Evolutionary conservation across 2,888 invertebrate genomes (phyloP).

Genomic region (Cybosia mesomella): DNA sequence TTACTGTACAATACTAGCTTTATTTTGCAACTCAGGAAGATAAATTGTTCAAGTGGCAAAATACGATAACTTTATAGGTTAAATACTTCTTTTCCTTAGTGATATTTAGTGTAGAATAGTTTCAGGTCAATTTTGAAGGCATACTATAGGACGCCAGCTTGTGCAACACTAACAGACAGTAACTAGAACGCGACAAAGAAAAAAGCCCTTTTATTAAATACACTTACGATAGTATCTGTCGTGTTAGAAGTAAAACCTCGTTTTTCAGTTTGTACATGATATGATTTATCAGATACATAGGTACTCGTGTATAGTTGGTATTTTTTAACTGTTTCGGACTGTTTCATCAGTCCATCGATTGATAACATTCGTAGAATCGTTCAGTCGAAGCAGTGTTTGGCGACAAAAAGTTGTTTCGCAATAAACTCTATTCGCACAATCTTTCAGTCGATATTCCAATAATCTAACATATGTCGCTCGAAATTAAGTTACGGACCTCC

Average conservation of each 20-base stretch:
- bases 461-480: too few species aligned
- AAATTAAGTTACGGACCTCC: too few species aligned
- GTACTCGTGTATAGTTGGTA: not conserved
- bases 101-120: not conserved
- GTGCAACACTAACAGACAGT: not conserved
- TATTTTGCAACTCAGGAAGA: conserved; percentile 66
- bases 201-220: not conserved
- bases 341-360: too few species aligned
- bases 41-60: conserved; percentile 43
- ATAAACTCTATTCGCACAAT: too few species aligned
- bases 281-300: not conserved
- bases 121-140: not conserved
- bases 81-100: too few species aligned
- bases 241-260: not conserved
- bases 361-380: too few species aligned
- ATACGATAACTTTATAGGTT: not conserved
- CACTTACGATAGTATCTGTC: not conserved
- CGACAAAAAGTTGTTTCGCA: too few species aligned
- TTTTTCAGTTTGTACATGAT: not conserved
- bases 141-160: not conserved
- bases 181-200: not conserved
- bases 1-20: conserved; percentile 70
- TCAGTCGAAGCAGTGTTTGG: too few species aligned
- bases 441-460: too few species aligned
- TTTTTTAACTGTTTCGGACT: not conserved